phyloP scores from a whole-genome alignment of 2,888 invertebrate genomes.

The Dexiosoma caninum region DNA sequence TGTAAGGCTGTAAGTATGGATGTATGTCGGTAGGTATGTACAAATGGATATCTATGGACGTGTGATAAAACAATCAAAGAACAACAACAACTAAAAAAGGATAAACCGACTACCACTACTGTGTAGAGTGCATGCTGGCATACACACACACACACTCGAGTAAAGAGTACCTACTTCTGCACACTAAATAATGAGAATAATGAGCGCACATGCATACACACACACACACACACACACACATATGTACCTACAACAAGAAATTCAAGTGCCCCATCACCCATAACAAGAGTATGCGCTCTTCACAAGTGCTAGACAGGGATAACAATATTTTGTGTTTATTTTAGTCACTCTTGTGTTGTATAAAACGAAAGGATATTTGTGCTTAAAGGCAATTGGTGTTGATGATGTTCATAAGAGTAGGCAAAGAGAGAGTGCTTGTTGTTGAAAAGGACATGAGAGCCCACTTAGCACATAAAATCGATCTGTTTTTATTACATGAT shows the following conservation, averaged over 20 bases:
- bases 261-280: constrained; percentile 64
- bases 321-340: background rate
- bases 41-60: too few relatives aligned
- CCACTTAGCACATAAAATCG: constrained; percentile 73
- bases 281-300: constrained; percentile 52
- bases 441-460: constrained; percentile 77
- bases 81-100: constrained; percentile 33
- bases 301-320: constrained; percentile 42
- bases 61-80: constrained; percentile 48
- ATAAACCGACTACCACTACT: constrained; percentile 22
- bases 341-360: constrained; percentile 34
- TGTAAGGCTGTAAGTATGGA: background rate
- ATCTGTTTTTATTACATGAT: constrained; percentile 52
- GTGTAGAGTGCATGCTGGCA: background rate
- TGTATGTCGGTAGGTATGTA: too few relatives aligned
- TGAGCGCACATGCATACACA: background rate
- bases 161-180: background rate
- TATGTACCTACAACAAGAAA: constrained; percentile 27
- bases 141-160: background rate
- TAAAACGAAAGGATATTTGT: constrained; percentile 52
- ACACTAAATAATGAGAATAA: constrained; percentile 44
- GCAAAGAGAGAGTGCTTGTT: constrained; percentile 46
- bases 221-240: background rate
- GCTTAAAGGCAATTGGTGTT: constrained; percentile 63
- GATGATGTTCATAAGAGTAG: constrained; percentile 57